Evolutionary conservation across 2,797 vertebrate species (phyloP).

Genomic region (Xerus rutilus): DNA sequence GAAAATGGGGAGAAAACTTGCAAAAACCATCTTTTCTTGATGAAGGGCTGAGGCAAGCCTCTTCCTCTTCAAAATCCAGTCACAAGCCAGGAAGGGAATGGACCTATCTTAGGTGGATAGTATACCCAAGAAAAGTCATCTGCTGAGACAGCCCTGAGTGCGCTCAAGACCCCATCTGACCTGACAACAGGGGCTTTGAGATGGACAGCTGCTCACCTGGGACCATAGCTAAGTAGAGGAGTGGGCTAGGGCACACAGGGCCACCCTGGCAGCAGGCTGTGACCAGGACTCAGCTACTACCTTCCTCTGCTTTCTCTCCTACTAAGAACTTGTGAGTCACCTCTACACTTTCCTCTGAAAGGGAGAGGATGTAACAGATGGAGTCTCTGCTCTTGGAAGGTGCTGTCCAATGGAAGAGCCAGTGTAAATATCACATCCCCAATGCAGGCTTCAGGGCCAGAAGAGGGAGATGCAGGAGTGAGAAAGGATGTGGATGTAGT

Average conservation of each 20-base stretch:
- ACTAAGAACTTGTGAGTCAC: not conserved
- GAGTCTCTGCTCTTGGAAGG: rapidly evolving
- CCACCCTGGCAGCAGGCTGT: rapidly evolving
- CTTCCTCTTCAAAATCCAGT: too few relatives aligned
- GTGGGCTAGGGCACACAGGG: too few relatives aligned
- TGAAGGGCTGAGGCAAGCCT: not conserved
- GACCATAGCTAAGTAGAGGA: not conserved
- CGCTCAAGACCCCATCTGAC: rapidly evolving
- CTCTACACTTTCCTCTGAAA: not conserved
- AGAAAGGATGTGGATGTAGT: not conserved
- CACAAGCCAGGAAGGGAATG: not conserved
- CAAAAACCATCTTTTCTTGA: not conserved
- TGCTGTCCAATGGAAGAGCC: too few relatives aligned
- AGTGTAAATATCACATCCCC: not conserved
- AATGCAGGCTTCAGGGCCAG: not conserved
- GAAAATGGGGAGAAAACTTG: not conserved
- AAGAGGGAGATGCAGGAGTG: too few relatives aligned
- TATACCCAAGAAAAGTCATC: rapidly evolving
- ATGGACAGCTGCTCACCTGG: not conserved
- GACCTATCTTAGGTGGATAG: rapidly evolving
- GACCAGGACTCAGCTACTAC: not conserved
- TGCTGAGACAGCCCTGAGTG: not conserved
- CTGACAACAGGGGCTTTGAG: rapidly evolving
- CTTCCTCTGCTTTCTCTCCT: not conserved
- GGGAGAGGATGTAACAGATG: rapidly evolving